A percentile compares a stretch with the other conserved stretches of the same genome.
phyloP scores from a whole-genome alignment of 2,797 vertebrate species.

The Catharus ustulatus region DNA sequence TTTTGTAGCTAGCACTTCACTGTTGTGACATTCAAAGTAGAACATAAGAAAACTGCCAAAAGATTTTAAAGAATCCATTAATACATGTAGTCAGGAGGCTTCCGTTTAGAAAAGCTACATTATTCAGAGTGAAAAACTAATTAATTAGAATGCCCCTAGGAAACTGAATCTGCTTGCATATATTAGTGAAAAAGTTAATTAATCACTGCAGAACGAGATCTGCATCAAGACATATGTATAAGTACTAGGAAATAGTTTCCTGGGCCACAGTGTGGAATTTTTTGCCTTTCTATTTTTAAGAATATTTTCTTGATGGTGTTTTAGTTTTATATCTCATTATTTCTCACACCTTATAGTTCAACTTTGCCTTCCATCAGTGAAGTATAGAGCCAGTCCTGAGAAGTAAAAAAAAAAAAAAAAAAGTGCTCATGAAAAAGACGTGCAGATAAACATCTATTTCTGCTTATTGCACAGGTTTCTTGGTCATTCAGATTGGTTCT shows the following conservation, averaged over 20 bases:
- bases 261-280: neutral
- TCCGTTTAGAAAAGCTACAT: slow-evolving; percentile 74
- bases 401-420: neutral
- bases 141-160: slow-evolving; percentile 79
- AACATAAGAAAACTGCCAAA: slow-evolving; percentile 72
- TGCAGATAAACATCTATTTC: neutral
- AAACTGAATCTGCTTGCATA: slow-evolving; percentile 74
- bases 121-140: slow-evolving; percentile 79
- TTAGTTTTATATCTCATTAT: slow-evolving; percentile 4
- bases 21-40: slow-evolving; percentile 68
- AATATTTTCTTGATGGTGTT: neutral
- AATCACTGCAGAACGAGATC: slow-evolving; percentile 75
- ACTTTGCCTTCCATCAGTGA: neutral
- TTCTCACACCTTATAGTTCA: neutral
- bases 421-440: neutral
- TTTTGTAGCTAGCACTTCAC: slow-evolving; percentile 64
- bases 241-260: neutral
- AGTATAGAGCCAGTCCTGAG: neutral
- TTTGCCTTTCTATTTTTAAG: neutral
- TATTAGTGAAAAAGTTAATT: slow-evolving; percentile 79
- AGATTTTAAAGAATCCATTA: slow-evolving; percentile 75
- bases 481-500: neutral
- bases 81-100: slow-evolving; percentile 70
- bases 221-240: slow-evolving; percentile 45
- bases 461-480: neutral